Evolutionary conservation across 2,888 invertebrate genomes (phyloP).

Genomic region (Eristalis tenax): DNA sequence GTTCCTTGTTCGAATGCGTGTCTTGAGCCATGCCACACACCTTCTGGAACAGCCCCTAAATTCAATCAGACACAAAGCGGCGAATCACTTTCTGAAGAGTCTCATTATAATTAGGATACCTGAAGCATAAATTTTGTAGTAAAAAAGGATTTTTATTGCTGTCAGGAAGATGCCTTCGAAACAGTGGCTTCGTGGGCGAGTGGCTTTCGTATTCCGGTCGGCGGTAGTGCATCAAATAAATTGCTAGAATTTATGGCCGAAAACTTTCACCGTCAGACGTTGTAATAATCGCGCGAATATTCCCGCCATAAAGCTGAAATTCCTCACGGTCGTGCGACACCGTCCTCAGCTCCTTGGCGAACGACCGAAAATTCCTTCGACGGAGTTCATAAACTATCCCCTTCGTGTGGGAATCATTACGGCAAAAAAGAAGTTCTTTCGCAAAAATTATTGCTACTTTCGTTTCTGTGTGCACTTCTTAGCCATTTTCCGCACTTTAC

Average conservation of each 20-base stretch:
- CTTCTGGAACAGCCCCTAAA: constrained; percentile 6
- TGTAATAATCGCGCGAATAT: constrained; percentile 66
- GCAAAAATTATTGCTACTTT: constrained; percentile 53
- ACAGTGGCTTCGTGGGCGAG: constrained; percentile 51
- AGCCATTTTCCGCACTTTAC: constrained; percentile 44
- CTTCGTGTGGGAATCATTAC: constrained; percentile 71
- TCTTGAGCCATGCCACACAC: background rate
- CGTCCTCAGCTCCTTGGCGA: constrained; percentile 7
- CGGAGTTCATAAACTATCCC: constrained; percentile 66
- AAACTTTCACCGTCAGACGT: constrained; percentile 58
- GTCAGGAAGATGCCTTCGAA: constrained; percentile 56
- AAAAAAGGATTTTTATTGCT: constrained; percentile 59
- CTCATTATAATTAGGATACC: constrained; percentile 47
- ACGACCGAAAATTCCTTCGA: constrained; percentile 42
- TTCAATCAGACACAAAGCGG: constrained; percentile 5
- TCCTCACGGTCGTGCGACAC: constrained; percentile 26
- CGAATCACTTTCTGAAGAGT: constrained; percentile 6
- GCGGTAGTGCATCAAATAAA: constrained; percentile 69
- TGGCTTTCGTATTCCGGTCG: background rate
- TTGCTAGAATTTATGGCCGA: constrained; percentile 64
- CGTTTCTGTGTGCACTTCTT: constrained; percentile 36
- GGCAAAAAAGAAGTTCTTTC: constrained; percentile 24
- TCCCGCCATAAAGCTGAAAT: constrained; percentile 48
- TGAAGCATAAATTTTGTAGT: constrained; percentile 40
- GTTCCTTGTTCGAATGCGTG: background rate